Evolutionary conservation across 1,140 invertebrate genomes (phyloP).

Genomic region (Thaumetopoea pityocampa): DNA sequence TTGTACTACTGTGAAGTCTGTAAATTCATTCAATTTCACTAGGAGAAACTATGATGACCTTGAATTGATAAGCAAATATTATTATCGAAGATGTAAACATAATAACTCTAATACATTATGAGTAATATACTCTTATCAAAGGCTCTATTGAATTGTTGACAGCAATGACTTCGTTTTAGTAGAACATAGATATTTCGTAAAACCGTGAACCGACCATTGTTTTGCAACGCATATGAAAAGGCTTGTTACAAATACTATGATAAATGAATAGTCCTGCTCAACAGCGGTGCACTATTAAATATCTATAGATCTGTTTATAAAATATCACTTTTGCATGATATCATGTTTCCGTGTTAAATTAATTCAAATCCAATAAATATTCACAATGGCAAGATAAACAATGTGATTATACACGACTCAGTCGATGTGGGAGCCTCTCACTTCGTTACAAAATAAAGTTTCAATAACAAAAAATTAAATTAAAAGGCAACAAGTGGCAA

Average conservation of each 20-base stretch:
- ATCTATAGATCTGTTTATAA: constrained; percentile 35
- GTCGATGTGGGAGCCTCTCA: constrained; percentile 41
- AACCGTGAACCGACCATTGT: constrained; percentile 58
- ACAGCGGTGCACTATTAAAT: constrained; percentile 48
- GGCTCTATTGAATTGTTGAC: constrained; percentile 29
- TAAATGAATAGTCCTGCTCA: constrained; percentile 48
- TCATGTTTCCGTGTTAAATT: constrained; percentile 26
- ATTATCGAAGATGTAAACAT: no score
- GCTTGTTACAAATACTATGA: constrained; percentile 37
- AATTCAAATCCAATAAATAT: constrained; percentile 21
- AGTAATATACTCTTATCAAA: constrained; percentile 10
- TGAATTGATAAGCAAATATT: no score
- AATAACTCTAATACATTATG: no score
- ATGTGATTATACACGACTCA: constrained; percentile 19
- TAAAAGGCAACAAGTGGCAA: constrained; percentile 47
- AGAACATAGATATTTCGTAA: constrained; percentile 42
- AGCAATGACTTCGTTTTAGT: constrained; percentile 34
- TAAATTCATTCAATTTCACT: no score
- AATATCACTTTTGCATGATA: constrained; percentile 22
- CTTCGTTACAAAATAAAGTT: constrained; percentile 48
- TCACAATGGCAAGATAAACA: constrained; percentile 19
- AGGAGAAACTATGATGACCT: no score
- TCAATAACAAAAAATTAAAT: constrained; percentile 57
- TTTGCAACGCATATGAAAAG: constrained; percentile 43
- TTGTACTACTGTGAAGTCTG: no score